Base-by-base conservation (phyloP, 2,113 vertebrate genomes). In the Planiliza haematocheilus region DNA sequence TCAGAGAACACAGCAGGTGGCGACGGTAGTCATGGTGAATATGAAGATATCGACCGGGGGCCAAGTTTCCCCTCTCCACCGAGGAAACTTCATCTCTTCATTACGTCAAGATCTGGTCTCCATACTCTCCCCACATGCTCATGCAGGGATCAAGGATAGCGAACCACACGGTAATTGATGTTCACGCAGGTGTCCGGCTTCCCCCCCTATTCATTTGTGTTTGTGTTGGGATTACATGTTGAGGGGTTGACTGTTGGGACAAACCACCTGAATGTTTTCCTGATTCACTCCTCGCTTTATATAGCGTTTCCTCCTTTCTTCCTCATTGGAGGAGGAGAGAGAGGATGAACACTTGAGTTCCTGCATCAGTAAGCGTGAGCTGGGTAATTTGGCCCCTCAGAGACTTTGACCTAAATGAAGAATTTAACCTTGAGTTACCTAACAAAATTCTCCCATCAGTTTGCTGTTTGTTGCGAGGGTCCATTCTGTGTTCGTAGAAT, bases 11-110 rank as follows among this genome's bases (percentile, higher is more conserved):
- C 58, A 56, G 62, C 55, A 68, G 59, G 49, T 64, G 66, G 72
- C 63, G 48, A 63, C 61, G 53, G 75, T 48, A 46, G 72, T 74
- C 82, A 50, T 67, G 86, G 74, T 83, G 81, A 74, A 81, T 64
- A 79, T 88, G 86, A 86, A 91, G 88, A 87, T 80, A 74, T 48
- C 61, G 74, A 74, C 62, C 72, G 77, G 80, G n/a, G 80, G 82
- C 69, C 61, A 82, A 68, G 66, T 87, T 83, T 83, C 63, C 56
- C 74, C 70, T 88, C 75, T n/a, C 56, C 61, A 6, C 20, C n/a
- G 49, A 68, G 59, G 74, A 75, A 81, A 70, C 24, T 11, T 65
- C 71, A 45, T 67, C 57, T 83, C 76, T 79, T 43, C 57, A n/a
- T 79, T 70, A 39, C 57, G 18, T 36, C 61, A 74, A 70, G 53